Percentiles rank a stretch among this genome's conserved stretches.
Evolutionary conservation across 2,888 invertebrate species (phyloP).

Genomic region (Uloborus plumipes): DNA sequence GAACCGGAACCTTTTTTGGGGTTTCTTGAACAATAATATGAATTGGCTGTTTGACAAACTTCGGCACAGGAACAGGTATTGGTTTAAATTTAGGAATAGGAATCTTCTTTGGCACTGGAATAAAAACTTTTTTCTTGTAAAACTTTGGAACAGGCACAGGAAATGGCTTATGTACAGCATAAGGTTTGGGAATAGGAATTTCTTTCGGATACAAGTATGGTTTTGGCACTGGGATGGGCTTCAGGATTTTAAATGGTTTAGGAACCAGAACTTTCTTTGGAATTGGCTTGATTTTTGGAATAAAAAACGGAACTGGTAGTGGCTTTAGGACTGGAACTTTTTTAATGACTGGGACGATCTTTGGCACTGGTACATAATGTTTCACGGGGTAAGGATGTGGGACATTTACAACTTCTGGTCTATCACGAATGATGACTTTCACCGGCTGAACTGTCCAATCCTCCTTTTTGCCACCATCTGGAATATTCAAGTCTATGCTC

Average conservation of each 20-base stretch:
- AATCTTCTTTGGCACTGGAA: conserved; percentile 50
- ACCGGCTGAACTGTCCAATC: conserved; percentile 60
- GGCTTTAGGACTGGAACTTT: conserved; percentile 57
- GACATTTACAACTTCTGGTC: conserved; percentile 43
- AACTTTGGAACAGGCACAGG: conserved; percentile 58
- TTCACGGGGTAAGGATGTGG: conserved; percentile 47
- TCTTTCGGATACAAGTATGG: conserved; percentile 48
- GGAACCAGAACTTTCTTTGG: conserved; percentile 44
- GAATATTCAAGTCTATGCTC: conserved; percentile 16
- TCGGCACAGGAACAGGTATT: conserved; percentile 44
- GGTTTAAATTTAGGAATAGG: conserved; percentile 42
- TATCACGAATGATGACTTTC: conserved; percentile 51
- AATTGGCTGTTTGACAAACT: conserved; percentile 50
- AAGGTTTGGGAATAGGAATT: conserved; percentile 46
- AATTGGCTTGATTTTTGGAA: conserved; percentile 41
- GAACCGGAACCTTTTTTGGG: conserved; percentile 34
- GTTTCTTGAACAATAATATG: conserved; percentile 35
- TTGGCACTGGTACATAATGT: conserved; percentile 42
- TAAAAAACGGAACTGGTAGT: conserved; percentile 43
- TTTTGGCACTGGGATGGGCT: conserved; percentile 51
- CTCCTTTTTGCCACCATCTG: conserved; percentile 31
- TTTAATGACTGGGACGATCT: conserved; percentile 33
- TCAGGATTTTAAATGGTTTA: conserved; percentile 37
- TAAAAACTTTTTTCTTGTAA: conserved; percentile 41
- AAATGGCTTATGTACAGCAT: conserved; percentile 36